Conservation (phyloP, 2,888 invertebrate genomes). For the Crocallis elinguaria region DNA sequence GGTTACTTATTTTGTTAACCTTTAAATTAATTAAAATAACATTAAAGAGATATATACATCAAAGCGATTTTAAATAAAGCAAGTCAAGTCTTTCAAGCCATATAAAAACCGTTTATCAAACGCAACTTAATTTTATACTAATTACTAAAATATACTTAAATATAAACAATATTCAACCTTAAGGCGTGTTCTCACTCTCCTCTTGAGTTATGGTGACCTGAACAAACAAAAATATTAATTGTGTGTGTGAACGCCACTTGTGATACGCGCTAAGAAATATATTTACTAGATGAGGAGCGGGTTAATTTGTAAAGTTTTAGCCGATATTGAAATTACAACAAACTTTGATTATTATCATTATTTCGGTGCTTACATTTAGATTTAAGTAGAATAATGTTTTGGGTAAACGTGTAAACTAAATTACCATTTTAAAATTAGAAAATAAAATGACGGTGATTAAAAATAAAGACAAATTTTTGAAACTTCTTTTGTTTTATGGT, state of each 20-base stretch:
- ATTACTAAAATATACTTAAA: conserved; percentile 19
- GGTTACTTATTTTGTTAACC: no score
- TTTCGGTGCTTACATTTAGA: conserved; percentile 28
- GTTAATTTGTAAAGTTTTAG: conserved; percentile 33
- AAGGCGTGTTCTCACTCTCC: conserved; percentile 36
- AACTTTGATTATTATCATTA: conserved; percentile 47
- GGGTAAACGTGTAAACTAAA: neutral
- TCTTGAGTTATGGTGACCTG: conserved; percentile 62
- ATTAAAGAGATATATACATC: no score
- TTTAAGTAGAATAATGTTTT: neutral
- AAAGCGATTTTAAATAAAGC: no score
- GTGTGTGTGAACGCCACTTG: conserved; percentile 51
- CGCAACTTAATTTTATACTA: neutral
- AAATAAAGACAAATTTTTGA: no score
- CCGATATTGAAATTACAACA: conserved; percentile 41
- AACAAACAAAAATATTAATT: conserved; percentile 76
- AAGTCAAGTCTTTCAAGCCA: no score
- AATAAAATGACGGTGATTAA: neutral
- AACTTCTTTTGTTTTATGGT: no score
- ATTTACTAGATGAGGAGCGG: conserved; percentile 37
- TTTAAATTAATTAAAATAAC: no score
- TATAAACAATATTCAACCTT: conserved; percentile 23
- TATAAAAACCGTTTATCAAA: neutral
- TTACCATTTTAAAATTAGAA: neutral
- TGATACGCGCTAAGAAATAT: conserved; percentile 27